Conservation (phyloP, 2,797 vertebrate species). For the Coregonus ussuriensis region DNA sequence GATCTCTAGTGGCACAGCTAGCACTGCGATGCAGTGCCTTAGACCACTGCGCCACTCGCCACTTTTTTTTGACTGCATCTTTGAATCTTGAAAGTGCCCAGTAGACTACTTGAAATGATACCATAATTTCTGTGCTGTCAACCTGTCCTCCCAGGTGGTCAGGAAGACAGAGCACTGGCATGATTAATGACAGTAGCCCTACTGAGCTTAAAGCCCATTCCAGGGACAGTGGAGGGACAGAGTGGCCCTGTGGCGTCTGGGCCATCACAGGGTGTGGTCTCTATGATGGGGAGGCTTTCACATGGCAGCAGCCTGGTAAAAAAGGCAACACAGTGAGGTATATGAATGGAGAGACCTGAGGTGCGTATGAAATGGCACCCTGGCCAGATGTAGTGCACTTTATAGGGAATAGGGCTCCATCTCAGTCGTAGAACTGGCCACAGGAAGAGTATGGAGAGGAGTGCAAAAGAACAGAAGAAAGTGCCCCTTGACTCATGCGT, state of each 20-base stretch:
- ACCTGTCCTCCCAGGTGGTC: neutral
- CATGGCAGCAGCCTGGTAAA: neutral
- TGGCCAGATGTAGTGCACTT: constrained; percentile 4
- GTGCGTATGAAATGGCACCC: neutral
- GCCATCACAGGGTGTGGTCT: neutral
- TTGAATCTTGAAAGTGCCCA: neutral
- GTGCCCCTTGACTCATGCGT: constrained; percentile 55
- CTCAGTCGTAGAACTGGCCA: too few species aligned
- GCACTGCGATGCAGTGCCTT: too few species aligned
- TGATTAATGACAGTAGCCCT: neutral
- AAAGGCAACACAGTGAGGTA: neutral
- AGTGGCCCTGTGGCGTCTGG: neutral
- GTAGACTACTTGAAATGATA: neutral
- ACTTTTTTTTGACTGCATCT: neutral
- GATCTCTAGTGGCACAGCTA: too few species aligned
- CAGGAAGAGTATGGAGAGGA: constrained; percentile 9
- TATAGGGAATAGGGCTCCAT: neutral
- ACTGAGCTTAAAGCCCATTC: neutral
- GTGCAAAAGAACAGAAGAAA: constrained; percentile 56
- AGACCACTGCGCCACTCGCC: too few species aligned
- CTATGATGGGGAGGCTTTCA: neutral
- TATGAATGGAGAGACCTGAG: neutral
- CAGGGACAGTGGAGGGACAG: neutral
- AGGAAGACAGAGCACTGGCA: neutral
- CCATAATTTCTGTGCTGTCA: neutral